These are phyloP conservation scores for Thryonomys swinderianus DNA, from an alignment of 2,113 vertebrate species.

Conservation along the genomic window DNA sequence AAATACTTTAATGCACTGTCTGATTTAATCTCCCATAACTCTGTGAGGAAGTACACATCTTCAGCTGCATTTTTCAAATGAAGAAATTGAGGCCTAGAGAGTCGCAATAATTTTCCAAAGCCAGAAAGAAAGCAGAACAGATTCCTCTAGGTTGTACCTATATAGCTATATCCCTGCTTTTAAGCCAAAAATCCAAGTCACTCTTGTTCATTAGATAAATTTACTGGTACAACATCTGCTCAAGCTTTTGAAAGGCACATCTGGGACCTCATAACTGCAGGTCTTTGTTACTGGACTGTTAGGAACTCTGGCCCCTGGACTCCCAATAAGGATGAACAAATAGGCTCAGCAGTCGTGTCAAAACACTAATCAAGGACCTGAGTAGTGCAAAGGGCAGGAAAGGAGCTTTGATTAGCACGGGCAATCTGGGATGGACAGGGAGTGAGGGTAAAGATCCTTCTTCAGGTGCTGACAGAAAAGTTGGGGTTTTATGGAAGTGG, in stretches of 20 bases:
- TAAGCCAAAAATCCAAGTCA: neutral
- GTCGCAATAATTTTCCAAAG: neutral
- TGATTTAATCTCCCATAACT: neutral
- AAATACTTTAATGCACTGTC: neutral
- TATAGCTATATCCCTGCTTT: neutral
- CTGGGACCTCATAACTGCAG: neutral
- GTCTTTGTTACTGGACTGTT: neutral
- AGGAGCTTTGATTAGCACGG: neutral
- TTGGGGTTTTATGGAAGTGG: neutral
- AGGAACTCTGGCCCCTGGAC: neutral
- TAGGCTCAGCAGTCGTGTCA: neutral
- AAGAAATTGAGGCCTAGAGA: neutral
- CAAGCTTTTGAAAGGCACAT: neutral
- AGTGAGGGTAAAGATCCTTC: neutral
- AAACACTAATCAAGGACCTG: neutral
- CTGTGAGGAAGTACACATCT: neutral
- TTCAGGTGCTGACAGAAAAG: neutral
- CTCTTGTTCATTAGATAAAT: neutral
- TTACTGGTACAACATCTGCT: neutral
- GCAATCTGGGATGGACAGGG: neutral
- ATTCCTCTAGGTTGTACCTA: neutral
- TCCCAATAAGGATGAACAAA: neutral
- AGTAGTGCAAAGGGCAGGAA: neutral
- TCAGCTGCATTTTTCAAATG: neutral
- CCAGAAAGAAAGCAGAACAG: neutral